A percentile compares a stretch with the other conserved stretches of the same genome.
These are phyloP conservation scores for Drosophila mimetica DNA, from an alignment of 2,888 invertebrate genomes.

Conservation along the genomic window DNA sequence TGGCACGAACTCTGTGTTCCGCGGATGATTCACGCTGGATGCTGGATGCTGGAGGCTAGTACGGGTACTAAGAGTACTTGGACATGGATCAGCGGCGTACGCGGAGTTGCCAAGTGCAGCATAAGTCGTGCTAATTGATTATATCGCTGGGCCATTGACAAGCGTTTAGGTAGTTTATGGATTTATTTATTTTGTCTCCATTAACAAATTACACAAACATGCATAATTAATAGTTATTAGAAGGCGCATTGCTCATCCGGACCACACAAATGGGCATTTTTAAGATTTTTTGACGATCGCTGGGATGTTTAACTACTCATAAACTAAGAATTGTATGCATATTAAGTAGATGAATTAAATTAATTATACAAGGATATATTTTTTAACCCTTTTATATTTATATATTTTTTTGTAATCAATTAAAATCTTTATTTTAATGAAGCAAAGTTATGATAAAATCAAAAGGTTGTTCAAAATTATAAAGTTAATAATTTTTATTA, in stretches of 20 bases:
- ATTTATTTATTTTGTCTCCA: constrained; percentile 33
- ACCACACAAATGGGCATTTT: constrained; percentile 1
- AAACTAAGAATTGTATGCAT: neutral
- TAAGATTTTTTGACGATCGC: neutral
- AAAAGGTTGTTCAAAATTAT: too few species aligned
- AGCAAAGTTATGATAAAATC: too few species aligned
- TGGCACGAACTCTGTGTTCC: constrained; percentile 67
- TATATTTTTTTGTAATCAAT: too few species aligned
- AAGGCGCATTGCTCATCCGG: constrained; percentile 46
- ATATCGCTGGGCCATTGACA: constrained; percentile 71
- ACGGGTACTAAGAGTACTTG: constrained; percentile 43
- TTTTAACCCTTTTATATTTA: too few species aligned
- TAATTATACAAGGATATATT: too few species aligned
- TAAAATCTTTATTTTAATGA: too few species aligned
- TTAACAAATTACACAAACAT: constrained; percentile 66
- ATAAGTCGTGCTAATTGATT: constrained; percentile 79
- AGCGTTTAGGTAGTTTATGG: constrained; percentile 47
- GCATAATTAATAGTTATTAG: constrained; percentile 77
- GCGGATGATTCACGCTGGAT: constrained; percentile 71
- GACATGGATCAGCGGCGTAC: constrained; percentile 39
- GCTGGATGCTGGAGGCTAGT: constrained; percentile 49
- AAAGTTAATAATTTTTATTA: too few species aligned
- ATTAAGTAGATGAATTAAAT: too few species aligned
- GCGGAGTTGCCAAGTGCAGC: constrained; percentile 64
- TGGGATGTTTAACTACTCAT: neutral